Evolutionary conservation across 2,113 vertebrate genomes (phyloP).

Genomic region (Pelobates fuscus): DNA sequence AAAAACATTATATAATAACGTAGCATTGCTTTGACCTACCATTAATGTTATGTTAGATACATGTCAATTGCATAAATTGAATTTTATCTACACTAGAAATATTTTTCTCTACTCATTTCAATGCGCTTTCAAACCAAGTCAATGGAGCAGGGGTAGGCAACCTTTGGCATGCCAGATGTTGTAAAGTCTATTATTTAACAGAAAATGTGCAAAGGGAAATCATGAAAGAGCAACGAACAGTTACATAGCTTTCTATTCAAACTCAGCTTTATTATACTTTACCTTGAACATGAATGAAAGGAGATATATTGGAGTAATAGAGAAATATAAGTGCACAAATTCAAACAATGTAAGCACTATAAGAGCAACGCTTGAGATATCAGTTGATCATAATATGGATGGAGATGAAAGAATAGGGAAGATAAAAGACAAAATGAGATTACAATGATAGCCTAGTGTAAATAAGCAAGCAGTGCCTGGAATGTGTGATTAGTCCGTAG

Average conservation of each 20-base stretch:
- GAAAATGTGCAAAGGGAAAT: no score
- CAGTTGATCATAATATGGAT: background rate
- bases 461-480: background rate
- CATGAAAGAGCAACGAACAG: background rate
- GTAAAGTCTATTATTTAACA: no score
- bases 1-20: no score
- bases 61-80: no score
- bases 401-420: constrained; percentile 16
- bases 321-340: background rate
- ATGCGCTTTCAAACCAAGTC: no score
- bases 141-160: no score
- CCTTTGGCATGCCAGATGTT: no score
- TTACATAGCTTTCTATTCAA: background rate
- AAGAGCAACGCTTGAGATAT: background rate
- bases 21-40: no score
- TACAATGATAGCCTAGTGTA: constrained; percentile 21
- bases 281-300: background rate
- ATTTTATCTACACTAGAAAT: no score
- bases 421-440: constrained; percentile 25
- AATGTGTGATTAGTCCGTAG: background rate
- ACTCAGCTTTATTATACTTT: background rate
- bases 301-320: background rate
- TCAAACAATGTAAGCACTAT: constrained; percentile 12
- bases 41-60: no score
- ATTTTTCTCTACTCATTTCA: no score